A percentile compares a stretch with the other conserved stretches of the same genome.
phyloP scores from a whole-genome alignment of 2,113 vertebrate genomes.

The Trogon melanurus region DNA sequence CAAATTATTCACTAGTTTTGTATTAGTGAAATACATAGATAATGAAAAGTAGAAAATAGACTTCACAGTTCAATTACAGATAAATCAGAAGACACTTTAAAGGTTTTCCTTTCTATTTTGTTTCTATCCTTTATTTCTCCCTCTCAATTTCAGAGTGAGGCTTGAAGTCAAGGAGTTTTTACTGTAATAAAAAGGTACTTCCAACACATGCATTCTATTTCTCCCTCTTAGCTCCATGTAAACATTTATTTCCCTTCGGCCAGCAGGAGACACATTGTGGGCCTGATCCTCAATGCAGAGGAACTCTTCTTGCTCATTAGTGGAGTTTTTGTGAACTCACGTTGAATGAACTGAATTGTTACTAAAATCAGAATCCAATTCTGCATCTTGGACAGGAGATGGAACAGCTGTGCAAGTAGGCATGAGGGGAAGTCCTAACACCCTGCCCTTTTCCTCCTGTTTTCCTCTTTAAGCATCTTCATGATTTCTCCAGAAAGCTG shows the following conservation, averaged over 20 bases:
- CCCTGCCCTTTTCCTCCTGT: background rate
- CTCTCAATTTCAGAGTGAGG: background rate
- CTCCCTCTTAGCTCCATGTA: background rate
- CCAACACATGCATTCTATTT: background rate
- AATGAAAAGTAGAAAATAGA: background rate
- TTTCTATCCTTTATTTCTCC: background rate
- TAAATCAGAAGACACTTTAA: background rate
- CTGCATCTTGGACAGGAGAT: background rate
- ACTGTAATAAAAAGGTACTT: background rate
- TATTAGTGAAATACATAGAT: background rate
- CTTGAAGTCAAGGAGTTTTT: constrained; percentile 1
- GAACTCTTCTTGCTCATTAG: background rate
- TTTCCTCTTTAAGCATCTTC: background rate
- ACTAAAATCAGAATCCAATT: background rate
- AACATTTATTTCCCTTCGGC: background rate
- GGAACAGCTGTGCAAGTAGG: background rate
- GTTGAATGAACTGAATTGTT: background rate
- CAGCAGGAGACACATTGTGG: background rate
- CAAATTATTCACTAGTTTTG: background rate
- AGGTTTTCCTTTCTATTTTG: background rate
- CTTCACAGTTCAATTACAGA: background rate
- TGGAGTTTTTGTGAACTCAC: background rate
- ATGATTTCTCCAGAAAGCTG: background rate
- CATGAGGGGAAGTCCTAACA: background rate
- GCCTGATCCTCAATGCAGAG: background rate